A percentile compares a stretch with the other conserved stretches of the same genome.
These are phyloP conservation scores for Hydraecia micacea DNA, from an alignment of 2,888 invertebrate genomes.

Conservation along the genomic window DNA sequence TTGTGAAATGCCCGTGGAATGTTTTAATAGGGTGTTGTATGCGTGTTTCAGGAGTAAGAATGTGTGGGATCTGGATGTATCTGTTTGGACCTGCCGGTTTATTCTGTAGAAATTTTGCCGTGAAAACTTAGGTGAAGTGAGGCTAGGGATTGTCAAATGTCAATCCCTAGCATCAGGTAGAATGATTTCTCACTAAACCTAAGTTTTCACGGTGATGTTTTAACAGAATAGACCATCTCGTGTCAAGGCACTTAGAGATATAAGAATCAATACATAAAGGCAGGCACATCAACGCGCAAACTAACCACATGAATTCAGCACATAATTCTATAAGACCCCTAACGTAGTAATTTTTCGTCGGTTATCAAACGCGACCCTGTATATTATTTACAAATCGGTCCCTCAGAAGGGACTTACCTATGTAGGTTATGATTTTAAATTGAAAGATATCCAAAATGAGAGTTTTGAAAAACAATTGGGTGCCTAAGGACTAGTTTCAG, in stretches of 20 bases:
- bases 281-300: neutral
- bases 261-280: neutral
- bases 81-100: neutral
- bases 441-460: neutral
- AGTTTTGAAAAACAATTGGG: neutral
- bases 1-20: slow-evolving; percentile 12
- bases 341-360: neutral
- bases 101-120: neutral
- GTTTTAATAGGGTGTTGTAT: neutral
- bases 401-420: neutral
- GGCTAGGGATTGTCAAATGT: neutral
- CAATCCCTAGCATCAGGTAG: neutral
- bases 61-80: neutral
- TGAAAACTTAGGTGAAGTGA: neutral
- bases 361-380: too few species aligned
- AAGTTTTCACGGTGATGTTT: neutral
- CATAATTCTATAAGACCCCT: too few species aligned
- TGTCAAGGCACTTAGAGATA: neutral
- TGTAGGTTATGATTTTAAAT: neutral
- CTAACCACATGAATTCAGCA: neutral
- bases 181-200: neutral
- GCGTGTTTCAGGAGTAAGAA: neutral
- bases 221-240: neutral
- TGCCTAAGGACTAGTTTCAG: neutral
- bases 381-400: neutral